These are phyloP conservation scores for Alexandromys fortis DNA, from an alignment of 2,113 vertebrate genomes.

Conservation along the genomic window DNA sequence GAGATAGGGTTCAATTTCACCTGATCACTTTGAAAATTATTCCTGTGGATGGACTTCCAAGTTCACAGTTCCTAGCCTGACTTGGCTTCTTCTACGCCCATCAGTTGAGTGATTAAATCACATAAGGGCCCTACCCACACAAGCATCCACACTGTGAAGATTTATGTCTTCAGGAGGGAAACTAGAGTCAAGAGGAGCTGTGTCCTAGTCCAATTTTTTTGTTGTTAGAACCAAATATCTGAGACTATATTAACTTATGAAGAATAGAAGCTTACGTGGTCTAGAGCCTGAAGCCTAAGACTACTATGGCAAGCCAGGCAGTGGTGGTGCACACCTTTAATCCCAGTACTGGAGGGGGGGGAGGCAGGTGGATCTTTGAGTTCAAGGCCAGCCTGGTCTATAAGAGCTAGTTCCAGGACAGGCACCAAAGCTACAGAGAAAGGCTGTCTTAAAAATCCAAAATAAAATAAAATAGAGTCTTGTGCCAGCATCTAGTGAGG, in stretches of 20 bases:
- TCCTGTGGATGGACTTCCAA: neutral
- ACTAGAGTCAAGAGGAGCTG: neutral
- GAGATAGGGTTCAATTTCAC: neutral
- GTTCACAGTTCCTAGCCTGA: neutral
- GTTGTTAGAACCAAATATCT: neutral
- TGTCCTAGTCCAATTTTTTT: too few relatives aligned
- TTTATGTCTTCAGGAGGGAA: rapidly evolving
- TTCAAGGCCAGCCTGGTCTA: too few relatives aligned
- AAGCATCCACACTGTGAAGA: neutral
- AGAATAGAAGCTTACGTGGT: neutral
- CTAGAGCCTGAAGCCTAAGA: neutral
- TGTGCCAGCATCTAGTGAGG: neutral
- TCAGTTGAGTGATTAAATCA: neutral
- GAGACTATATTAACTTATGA: neutral
- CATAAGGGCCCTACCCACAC: neutral
- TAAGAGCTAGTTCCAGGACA: too few relatives aligned
- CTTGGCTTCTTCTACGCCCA: neutral
- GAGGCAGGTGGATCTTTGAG: too few relatives aligned
- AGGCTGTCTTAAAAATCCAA: too few relatives aligned
- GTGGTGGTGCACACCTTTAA: too few relatives aligned
- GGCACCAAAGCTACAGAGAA: too few relatives aligned
- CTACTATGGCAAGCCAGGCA: too few relatives aligned
- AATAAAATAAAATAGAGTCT: neutral
- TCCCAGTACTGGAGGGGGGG: too few relatives aligned
- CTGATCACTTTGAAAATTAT: neutral